Conservation (phyloP, 2,797 vertebrate genomes). For the Cottoperca gobio region DNA sequence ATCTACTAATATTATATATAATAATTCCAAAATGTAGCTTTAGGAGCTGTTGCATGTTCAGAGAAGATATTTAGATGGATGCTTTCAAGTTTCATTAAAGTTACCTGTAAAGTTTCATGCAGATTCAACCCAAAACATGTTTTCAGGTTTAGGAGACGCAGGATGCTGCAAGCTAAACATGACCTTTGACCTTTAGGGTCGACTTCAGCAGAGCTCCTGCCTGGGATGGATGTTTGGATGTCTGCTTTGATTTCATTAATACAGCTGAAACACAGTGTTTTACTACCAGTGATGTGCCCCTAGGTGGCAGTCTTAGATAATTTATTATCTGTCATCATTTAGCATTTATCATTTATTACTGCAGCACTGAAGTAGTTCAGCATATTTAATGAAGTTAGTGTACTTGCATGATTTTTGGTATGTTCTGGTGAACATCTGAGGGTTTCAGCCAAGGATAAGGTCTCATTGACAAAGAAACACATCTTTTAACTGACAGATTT, state of each 20-base stretch:
- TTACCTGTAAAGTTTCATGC: too few species aligned
- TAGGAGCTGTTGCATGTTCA: too few species aligned
- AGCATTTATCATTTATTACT: too few species aligned
- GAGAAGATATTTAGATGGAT: too few species aligned
- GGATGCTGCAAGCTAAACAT: neutral
- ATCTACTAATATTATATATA: too few species aligned
- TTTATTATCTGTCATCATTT: neutral
- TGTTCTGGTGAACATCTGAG: neutral
- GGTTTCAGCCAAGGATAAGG: neutral
- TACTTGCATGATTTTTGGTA: too few species aligned
- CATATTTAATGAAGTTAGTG: too few species aligned
- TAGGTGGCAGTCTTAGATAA: conserved; percentile 76
- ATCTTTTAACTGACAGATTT: conserved; percentile 4
- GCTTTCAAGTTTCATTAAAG: too few species aligned
- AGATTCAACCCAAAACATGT: too few species aligned
- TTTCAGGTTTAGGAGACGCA: neutral
- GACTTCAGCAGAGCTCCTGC: neutral
- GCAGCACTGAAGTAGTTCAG: too few species aligned
- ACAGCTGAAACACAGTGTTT: neutral
- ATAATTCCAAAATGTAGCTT: too few species aligned
- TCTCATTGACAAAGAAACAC: too few species aligned
- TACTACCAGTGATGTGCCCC: conserved; percentile 48
- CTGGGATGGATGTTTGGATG: neutral
- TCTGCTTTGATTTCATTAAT: neutral
- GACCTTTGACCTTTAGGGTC: neutral